Evolutionary conservation across 2,888 invertebrate species (phyloP).

Genomic region (Eucera pruinosa): DNA sequence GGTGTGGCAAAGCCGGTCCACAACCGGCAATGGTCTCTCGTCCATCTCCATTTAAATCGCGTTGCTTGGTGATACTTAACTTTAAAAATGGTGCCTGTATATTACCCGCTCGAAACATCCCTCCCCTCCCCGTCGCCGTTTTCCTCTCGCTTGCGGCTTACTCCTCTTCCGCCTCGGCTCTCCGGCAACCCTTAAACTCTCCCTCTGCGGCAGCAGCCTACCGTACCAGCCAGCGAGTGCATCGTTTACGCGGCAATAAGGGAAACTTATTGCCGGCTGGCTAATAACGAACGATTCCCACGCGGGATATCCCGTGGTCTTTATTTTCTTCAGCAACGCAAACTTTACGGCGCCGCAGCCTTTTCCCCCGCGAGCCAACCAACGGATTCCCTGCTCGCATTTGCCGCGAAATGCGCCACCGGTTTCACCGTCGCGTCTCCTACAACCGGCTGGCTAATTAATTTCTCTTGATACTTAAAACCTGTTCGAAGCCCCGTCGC

Average conservation of each 20-base stretch:
- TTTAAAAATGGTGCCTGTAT: constrained; percentile 77
- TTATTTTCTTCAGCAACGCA: constrained; percentile 59
- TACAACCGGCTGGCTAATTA: too few relatives aligned
- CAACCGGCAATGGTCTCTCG: constrained; percentile 68
- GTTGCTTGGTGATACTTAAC: constrained; percentile 75
- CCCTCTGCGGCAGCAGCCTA: constrained; percentile 48
- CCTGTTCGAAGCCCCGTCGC: too few relatives aligned
- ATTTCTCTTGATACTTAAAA: too few relatives aligned
- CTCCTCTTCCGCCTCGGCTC: constrained; percentile 22
- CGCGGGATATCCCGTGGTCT: constrained; percentile 70
- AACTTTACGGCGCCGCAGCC: constrained; percentile 55
- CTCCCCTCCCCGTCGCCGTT: constrained; percentile 21
- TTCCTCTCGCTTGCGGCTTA: constrained; percentile 14
- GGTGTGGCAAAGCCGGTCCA: constrained; percentile 48
- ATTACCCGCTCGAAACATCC: constrained; percentile 67
- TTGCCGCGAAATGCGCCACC: constrained; percentile 8
- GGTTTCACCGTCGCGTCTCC: too few relatives aligned
- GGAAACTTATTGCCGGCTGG: constrained; percentile 73
- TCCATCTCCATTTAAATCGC: constrained; percentile 78
- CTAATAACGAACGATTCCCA: constrained; percentile 78
- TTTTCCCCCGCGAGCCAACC: neutral
- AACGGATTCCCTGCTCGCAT: neutral
- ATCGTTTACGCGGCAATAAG: constrained; percentile 77
- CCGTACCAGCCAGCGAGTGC: constrained; percentile 65
- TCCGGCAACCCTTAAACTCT: constrained; percentile 59